Conservation (phyloP, 1,140 invertebrate species). For the Panagrolaimus sp. region DNA sequence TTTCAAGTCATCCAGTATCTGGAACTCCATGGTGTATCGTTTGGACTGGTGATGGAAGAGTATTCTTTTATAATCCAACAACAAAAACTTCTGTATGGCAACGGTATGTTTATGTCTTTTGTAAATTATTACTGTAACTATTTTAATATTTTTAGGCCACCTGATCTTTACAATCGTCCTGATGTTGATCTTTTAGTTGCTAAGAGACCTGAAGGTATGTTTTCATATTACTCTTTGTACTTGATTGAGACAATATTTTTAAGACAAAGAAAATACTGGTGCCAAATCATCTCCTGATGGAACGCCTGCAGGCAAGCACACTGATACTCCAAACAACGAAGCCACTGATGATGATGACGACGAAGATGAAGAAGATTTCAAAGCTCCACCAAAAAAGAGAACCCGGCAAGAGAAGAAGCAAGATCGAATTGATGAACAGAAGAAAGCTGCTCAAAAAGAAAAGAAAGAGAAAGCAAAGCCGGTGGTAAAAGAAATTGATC, state of each 20-base stretch:
- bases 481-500: conserved; percentile 70
- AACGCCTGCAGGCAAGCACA: background rate
- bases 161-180: conserved; percentile 69
- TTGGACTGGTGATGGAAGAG: conserved; percentile 59
- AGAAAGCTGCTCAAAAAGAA: conserved; percentile 32
- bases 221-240: no score
- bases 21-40: conserved; percentile 83
- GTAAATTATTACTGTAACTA: no score
- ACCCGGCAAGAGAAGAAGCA: conserved; percentile 57
- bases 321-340: background rate
- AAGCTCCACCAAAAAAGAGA: conserved; percentile 58
- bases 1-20: conserved; percentile 87
- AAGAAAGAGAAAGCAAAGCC: conserved; percentile 31
- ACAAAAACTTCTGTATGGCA: conserved; percentile 93
- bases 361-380: conserved; percentile 36
- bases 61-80: conserved; percentile 81
- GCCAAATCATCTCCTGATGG: background rate
- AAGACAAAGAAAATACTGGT: conserved; percentile 6
- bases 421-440: conserved; percentile 61
- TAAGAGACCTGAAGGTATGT: conserved; percentile 48
- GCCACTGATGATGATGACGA: conserved; percentile 31
- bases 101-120: conserved; percentile 60
- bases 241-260: background rate
- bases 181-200: conserved; percentile 59
- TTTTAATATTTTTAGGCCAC: conserved; percentile 64